phyloP scores from a whole-genome alignment of 1,140 invertebrate species.

The Trissolcus basalis region DNA sequence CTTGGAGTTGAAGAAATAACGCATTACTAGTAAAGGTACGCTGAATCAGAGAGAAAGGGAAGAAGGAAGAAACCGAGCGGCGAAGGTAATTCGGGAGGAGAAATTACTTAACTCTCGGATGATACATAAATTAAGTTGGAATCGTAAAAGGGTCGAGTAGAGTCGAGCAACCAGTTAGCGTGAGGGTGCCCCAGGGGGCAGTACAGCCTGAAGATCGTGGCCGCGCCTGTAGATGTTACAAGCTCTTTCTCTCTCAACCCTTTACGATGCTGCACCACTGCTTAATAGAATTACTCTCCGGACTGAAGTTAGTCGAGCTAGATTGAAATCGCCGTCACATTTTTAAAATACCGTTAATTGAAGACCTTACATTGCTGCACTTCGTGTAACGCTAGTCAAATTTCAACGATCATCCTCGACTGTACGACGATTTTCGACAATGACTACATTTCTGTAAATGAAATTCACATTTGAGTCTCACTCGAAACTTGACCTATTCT shows the following conservation, averaged over 20 bases:
- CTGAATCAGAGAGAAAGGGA: constrained; percentile 40
- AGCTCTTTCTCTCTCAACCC: constrained; percentile 68
- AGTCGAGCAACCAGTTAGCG: constrained; percentile 76
- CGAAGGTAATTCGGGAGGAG: constrained; percentile 73
- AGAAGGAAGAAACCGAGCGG: constrained; percentile 58
- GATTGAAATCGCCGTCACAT: constrained; percentile 75
- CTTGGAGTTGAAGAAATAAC: constrained; percentile 43
- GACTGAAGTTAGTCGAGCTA: constrained; percentile 70
- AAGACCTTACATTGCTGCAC: constrained; percentile 46
- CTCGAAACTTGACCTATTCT: too few relatives aligned
- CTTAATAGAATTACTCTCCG: constrained; percentile 75
- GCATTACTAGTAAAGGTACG: constrained; percentile 33
- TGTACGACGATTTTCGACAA: constrained; percentile 26
- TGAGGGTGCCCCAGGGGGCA: constrained; percentile 76
- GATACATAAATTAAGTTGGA: constrained; percentile 77
- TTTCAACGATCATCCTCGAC: constrained; percentile 29
- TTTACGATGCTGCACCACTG: constrained; percentile 72
- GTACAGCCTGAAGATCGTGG: constrained; percentile 68
- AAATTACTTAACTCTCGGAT: constrained; percentile 78
- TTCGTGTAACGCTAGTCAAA: constrained; percentile 16
- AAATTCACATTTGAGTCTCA: neutral
- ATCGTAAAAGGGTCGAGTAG: constrained; percentile 75
- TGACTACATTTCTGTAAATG: neutral
- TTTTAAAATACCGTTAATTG: constrained; percentile 74
- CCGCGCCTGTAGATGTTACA: constrained; percentile 54